These are phyloP conservation scores for Vanessa cardui DNA, from an alignment of 2,888 invertebrate species.

Conservation along the genomic window DNA sequence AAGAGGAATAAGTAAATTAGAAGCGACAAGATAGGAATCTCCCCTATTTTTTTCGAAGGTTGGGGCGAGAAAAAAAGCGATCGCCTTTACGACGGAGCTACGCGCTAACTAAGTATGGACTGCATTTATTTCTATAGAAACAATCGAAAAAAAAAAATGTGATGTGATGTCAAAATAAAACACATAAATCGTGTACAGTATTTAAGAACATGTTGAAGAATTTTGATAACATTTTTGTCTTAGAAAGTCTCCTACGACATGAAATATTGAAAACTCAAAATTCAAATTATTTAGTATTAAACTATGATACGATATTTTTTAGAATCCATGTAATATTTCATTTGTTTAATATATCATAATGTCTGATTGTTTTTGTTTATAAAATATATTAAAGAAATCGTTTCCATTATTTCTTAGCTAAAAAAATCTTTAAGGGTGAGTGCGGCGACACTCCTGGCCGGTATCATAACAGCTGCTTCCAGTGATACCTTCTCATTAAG, in stretches of 20 bases:
- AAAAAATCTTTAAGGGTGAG: conserved; percentile 73
- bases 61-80: conserved; percentile 79
- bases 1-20: conserved; percentile 91
- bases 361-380: not conserved
- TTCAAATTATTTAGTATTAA: too few species aligned
- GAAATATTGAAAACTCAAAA: too few species aligned
- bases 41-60: conserved; percentile 83
- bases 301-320: too few species aligned
- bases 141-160: too few species aligned
- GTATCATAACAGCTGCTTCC: conserved; percentile 81
- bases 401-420: conserved; percentile 50
- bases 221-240: too few species aligned
- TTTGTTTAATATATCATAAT: too few species aligned
- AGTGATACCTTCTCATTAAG: conserved; percentile 81
- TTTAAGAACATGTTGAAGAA: too few species aligned
- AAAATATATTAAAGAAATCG: conserved; percentile 43
- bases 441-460: conserved; percentile 76
- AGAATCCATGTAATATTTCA: too few species aligned
- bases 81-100: conserved; percentile 67
- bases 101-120: conserved; percentile 56
- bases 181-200: too few species aligned
- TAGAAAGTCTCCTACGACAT: too few species aligned
- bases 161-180: too few species aligned
- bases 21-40: conserved; percentile 90
- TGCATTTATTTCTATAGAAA: too few species aligned